phyloP scores from a whole-genome alignment of 2,113 vertebrate genomes.

The Lepus timidus region DNA sequence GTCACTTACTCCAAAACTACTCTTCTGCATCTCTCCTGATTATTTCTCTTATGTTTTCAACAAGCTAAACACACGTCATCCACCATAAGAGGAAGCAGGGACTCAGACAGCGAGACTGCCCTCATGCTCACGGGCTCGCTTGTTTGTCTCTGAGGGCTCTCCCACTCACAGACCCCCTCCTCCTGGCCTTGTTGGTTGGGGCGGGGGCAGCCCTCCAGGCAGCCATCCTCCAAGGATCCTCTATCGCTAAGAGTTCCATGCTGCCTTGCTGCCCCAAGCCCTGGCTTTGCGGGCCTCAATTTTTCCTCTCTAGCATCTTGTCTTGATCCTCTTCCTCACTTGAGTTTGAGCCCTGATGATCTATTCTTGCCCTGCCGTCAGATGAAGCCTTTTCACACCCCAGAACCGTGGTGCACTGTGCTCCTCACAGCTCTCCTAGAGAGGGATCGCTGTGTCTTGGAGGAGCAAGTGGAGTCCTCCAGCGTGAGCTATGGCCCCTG shows the following conservation, averaged over 20 bases:
- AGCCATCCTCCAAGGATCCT: neutral
- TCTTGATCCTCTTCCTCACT: neutral
- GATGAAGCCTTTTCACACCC: neutral
- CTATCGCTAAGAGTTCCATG: neutral
- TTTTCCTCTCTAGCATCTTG: neutral
- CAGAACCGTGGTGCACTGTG: neutral
- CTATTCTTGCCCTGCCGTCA: neutral
- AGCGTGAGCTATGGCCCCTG: neutral
- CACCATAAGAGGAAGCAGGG: neutral
- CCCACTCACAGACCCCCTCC: neutral
- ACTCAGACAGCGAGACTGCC: neutral
- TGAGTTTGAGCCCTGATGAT: neutral
- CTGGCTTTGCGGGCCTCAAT: neutral
- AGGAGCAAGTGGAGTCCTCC: neutral
- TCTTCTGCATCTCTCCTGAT: neutral
- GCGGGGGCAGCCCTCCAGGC: neutral
- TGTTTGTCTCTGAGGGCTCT: neutral
- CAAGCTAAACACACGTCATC: neutral
- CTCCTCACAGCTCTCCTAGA: neutral
- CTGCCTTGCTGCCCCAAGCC: neutral
- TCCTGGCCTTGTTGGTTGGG: neutral
- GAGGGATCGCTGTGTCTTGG: neutral
- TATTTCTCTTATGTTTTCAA: conserved; percentile 7
- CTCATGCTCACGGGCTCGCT: neutral
- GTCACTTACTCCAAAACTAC: neutral